Conservation (phyloP, 2,888 invertebrate genomes). For the Vanessa cardui region DNA sequence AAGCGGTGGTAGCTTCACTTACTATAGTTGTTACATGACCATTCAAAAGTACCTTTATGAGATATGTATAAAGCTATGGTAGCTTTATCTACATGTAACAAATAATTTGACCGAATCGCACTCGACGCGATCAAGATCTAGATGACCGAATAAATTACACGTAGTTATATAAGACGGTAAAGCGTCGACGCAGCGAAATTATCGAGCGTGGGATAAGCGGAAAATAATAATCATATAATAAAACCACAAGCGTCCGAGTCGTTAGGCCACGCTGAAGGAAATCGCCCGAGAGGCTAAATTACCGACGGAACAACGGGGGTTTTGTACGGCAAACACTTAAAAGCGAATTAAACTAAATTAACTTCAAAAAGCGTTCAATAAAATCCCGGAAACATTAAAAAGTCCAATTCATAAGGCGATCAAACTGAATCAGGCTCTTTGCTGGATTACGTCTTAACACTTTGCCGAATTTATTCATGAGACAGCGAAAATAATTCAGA, state of each 20-base stretch:
- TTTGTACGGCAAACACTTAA: neutral
- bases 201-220: conserved; percentile 27
- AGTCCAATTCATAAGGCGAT: conserved; percentile 10
- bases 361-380: conserved; percentile 21
- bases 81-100: too few species aligned
- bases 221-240: conserved; percentile 36
- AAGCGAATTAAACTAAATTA: conserved; percentile 1
- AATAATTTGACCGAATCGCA: too few species aligned
- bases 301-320: neutral
- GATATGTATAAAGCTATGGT: too few species aligned
- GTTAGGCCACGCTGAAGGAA: conserved; percentile 22
- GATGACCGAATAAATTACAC: too few species aligned
- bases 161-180: conserved; percentile 16
- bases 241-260: conserved; percentile 20
- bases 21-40: too few species aligned
- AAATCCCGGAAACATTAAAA: conserved; percentile 18
- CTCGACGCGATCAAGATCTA: too few species aligned
- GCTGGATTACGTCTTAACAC: conserved; percentile 6
- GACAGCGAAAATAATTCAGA: conserved; percentile 15
- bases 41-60: too few species aligned
- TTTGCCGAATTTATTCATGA: conserved; percentile 20
- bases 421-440: conserved; percentile 12
- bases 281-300: conserved; percentile 12
- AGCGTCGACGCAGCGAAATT: conserved; percentile 23
- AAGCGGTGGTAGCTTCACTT: too few species aligned